These are phyloP conservation scores for Galbula dea DNA, from an alignment of 2,113 vertebrate species.

Conservation along the genomic window DNA sequence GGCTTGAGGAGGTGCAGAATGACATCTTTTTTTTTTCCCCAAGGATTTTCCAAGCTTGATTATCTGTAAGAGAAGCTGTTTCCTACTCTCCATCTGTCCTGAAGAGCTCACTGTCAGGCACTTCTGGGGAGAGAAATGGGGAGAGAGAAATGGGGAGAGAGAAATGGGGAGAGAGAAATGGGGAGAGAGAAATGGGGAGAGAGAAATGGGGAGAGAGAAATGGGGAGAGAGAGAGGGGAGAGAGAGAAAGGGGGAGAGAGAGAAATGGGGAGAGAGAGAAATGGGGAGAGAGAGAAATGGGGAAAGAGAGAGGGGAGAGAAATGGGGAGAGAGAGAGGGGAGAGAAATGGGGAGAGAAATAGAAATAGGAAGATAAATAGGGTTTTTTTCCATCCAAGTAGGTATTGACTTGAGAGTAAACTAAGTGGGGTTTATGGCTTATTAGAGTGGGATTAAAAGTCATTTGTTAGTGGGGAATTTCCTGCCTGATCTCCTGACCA, in stretches of 20 bases:
- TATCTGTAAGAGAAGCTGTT: not conserved
- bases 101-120: not conserved
- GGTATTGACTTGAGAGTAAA: not conserved
- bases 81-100: not conserved
- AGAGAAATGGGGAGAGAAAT: too few species aligned
- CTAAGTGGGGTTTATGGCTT: not conserved
- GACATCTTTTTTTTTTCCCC: not conserved
- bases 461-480: conserved; percentile 3
- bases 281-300: too few species aligned
- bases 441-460: not conserved
- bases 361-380: not conserved
- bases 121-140: not conserved
- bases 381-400: not conserved
- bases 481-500: not conserved
- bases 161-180: too few species aligned
- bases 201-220: too few species aligned
- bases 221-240: too few species aligned
- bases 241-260: too few species aligned
- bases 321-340: too few species aligned
- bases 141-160: too few species aligned
- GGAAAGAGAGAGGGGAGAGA: too few species aligned
- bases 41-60: too few species aligned
- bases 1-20: not conserved
- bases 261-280: too few species aligned
- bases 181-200: too few species aligned